Percentiles rank a stretch among this genome's conserved stretches.
Conservation (phyloP, 2,113 vertebrate species). For the Oreochromis tanganicae region DNA sequence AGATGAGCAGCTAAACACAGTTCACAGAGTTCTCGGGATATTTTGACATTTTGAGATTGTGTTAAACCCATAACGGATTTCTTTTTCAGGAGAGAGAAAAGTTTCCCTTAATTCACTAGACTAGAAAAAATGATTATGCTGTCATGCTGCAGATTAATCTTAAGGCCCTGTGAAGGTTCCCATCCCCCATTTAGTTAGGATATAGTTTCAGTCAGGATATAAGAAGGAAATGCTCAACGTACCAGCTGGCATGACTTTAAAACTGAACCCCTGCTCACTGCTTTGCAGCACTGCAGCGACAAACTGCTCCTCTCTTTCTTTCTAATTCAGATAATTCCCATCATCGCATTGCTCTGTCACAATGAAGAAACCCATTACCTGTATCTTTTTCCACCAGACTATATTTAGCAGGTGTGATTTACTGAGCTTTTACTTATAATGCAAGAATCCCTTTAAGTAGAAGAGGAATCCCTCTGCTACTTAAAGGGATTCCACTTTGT, state of each 20-base stretch:
- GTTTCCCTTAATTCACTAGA: not conserved
- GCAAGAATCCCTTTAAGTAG: conserved; percentile 18
- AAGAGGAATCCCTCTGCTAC: conserved; percentile 17
- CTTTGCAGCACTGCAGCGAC: not conserved
- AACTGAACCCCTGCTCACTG: not conserved
- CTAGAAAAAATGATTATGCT: not conserved
- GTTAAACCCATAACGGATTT: not conserved
- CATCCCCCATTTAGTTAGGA: not conserved
- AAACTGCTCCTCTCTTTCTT: not conserved
- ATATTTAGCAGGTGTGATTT: conserved; percentile 14
- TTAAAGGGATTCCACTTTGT: conserved; percentile 31
- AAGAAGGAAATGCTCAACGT: not conserved
- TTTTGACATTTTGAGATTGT: not conserved
- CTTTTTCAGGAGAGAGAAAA: not conserved
- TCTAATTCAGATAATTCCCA: not conserved
- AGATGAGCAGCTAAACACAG: not conserved
- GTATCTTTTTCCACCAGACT: not conserved
- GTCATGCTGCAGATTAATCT: not conserved
- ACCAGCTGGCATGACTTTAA: not conserved
- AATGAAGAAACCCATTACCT: not conserved
- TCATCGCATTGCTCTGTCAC: not conserved
- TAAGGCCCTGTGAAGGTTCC: not conserved
- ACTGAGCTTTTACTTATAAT: not conserved
- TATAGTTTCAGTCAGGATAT: not conserved
- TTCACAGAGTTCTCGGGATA: not conserved